Conservation (phyloP, 2,888 invertebrate genomes). For the Sminthurides aquaticus region DNA sequence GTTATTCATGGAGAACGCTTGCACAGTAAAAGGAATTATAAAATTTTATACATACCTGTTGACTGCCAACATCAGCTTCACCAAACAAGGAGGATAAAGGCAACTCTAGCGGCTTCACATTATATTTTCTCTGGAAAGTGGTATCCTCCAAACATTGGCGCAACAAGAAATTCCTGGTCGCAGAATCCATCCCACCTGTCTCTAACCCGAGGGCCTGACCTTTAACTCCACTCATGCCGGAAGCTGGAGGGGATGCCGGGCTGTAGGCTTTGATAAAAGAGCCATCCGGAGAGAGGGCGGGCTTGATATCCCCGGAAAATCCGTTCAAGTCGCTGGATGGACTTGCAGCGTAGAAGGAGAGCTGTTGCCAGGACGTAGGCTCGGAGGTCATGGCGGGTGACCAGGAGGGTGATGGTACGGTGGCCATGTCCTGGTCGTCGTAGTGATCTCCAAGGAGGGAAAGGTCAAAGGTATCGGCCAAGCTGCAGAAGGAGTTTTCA, state of each 20-base stretch:
- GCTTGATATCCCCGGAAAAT: slow-evolving; percentile 33
- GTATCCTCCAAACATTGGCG: slow-evolving; percentile 76
- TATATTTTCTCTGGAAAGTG: slow-evolving; percentile 74
- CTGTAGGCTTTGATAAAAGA: slow-evolving; percentile 7
- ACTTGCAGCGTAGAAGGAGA: slow-evolving; percentile 38
- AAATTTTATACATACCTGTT: too few relatives aligned
- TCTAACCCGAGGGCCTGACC: neutral
- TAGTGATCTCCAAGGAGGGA: slow-evolving; percentile 41
- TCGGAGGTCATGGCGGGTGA: slow-evolving; percentile 32
- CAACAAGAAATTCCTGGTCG: slow-evolving; percentile 53
- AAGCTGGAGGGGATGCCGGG: slow-evolving; percentile 11
- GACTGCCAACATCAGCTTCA: slow-evolving; percentile 24
- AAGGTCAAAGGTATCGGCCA: slow-evolving; percentile 42
- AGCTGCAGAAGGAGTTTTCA: slow-evolving; percentile 28
- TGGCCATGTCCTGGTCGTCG: slow-evolving; percentile 40
- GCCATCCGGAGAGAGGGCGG: slow-evolving; percentile 9
- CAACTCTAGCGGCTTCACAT: slow-evolving; percentile 68
- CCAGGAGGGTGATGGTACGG: slow-evolving; percentile 43
- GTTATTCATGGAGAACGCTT: too few relatives aligned
- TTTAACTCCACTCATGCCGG: too few relatives aligned
- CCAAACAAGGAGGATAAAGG: slow-evolving; percentile 29
- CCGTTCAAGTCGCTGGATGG: slow-evolving; percentile 35
- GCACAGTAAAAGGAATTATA: too few relatives aligned
- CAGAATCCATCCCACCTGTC: neutral
- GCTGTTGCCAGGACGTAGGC: slow-evolving; percentile 35